A percentile compares a stretch with the other conserved stretches of the same genome.
phyloP scores from a whole-genome alignment of 1,140 invertebrate species.

The Antheraea pernyi region DNA sequence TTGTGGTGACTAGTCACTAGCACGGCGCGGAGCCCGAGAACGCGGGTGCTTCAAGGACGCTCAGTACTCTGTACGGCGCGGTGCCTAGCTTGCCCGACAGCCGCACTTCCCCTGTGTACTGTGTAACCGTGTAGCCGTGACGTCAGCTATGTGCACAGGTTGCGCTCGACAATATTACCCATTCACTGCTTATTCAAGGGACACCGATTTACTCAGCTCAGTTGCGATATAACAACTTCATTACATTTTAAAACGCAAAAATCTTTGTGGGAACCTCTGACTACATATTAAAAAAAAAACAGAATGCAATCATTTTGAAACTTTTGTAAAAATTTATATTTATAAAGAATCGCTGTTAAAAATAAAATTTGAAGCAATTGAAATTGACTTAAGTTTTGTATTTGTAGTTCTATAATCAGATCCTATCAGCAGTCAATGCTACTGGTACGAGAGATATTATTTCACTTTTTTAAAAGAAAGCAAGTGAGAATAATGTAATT shows the following conservation, averaged over 20 bases:
- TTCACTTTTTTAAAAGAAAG: no score
- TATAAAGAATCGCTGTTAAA: no score
- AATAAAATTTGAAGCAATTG: no score
- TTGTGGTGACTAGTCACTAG: background rate
- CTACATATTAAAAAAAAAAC: no score
- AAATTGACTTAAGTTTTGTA: no score
- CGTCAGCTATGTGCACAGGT: slow-evolving; percentile 16
- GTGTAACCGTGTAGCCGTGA: slow-evolving; percentile 3
- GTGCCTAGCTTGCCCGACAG: no score
- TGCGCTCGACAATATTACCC: background rate
- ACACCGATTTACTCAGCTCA: background rate
- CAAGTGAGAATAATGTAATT: no score
- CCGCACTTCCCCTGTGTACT: background rate
- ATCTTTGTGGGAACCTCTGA: background rate
- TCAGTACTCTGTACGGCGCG: background rate
- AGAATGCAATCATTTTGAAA: no score
- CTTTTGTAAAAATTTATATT: no score
- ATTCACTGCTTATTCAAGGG: background rate
- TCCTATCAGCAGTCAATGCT: no score
- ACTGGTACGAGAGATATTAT: no score
- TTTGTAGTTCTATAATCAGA: no score
- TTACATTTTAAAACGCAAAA: background rate
- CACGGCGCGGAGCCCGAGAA: background rate
- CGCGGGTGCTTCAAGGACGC: background rate
- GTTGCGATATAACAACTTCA: background rate